Evolutionary conservation across 2,113 vertebrate genomes (phyloP), one percentile per base, ranked within the genome.

Genomic region (Amphilophus citrinellus): DNA sequence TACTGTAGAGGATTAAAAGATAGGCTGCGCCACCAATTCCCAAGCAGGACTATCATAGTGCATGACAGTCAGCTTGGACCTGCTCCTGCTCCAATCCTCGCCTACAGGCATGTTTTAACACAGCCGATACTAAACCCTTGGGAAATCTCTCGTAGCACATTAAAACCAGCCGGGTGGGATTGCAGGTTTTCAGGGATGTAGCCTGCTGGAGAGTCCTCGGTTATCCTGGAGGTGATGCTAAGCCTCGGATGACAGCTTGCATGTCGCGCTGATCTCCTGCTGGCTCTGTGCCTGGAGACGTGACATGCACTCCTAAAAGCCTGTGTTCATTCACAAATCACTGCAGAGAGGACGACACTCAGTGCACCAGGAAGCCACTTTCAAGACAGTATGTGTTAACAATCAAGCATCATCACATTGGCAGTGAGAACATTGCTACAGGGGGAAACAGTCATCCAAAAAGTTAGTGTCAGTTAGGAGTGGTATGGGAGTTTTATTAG

Each of bases 241-340:
- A 90, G 82, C 86, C 50, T 78, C 14, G 2, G 80, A 15, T 84
- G 79, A 89, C 88, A 87, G 68, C 76, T 42, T 68, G 84, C 76
- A 73, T 88, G 85, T 87, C 68, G 77, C 77, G 77, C 63, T 86
- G 85, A 91, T 89, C 85, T 57, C 65, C 65, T 22, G 17, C 83
- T 93, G 92, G 91, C 90, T 37, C 13, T 3, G 47, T 8, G 79
- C 89, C 92, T 79, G 58, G 84, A 88, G 75, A 87, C 15, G 7
- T n/a, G 80, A 81, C 86, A 76, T 17, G 61, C 79, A 82, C 59
- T 37, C 73, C 65, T 62, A 15, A 62, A 35, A 73, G 27, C 24
- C 71, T 24, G 77, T 1, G 50, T 83, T 88, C 92, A 89, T 92
- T 92, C 89, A 89, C 76, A 91, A 91, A 92, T 79, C 79, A 56